Base-by-base conservation (phyloP, 2,888 invertebrate genomes). In the Athrips mouffetella region DNA sequence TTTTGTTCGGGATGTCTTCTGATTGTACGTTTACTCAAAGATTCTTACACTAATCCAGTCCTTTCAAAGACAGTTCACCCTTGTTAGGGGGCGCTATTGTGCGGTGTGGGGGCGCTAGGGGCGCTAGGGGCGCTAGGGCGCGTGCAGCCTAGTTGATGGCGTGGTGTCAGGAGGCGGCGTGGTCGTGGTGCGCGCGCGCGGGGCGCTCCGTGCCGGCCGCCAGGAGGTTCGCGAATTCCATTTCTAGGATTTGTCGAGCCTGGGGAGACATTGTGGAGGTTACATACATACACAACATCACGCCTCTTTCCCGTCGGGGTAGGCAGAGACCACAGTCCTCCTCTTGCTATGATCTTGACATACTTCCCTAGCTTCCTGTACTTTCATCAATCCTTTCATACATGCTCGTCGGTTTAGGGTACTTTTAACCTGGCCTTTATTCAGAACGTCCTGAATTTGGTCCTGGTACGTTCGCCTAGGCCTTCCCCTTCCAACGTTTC, bases 191-290 rank as follows among this genome's bases (percentile, higher is more conserved):
- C 47, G 65, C 52, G 7, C 91, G 74, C 92, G 80, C 90, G 61
- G 94, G 88, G 70, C 95, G 92, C 76, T 97, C 97, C 52, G 97
- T 97, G 68, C 95, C 96, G 57, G 91, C 89, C 65, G 93, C 92
- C 61, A 98, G 85, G 66, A 98, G 90, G 80, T 94, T 96, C 72
- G 92, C 91, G 84, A 98, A 98, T 89, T 98, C 98, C 82, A 94
- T 89, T 76, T 98, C 98, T 71, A 98, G 90, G 69, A 94, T 90
- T 86, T 98, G 97, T 55, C 98, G 93, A 69, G 96, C 96, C 98
- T 98, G 79, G 0, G 7, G 27, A 29, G 2, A 29, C 4, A 30
- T n/a, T n/a, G n/a, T n/a, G n/a, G n/a, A n/a, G n/a, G n/a, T n/a
- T 31, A 21, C 27, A 41, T 41, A 65, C 49, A 49, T 33, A 77